Conservation (phyloP, 2,113 vertebrate genomes). For the Campylomormyrus tamandua region DNA sequence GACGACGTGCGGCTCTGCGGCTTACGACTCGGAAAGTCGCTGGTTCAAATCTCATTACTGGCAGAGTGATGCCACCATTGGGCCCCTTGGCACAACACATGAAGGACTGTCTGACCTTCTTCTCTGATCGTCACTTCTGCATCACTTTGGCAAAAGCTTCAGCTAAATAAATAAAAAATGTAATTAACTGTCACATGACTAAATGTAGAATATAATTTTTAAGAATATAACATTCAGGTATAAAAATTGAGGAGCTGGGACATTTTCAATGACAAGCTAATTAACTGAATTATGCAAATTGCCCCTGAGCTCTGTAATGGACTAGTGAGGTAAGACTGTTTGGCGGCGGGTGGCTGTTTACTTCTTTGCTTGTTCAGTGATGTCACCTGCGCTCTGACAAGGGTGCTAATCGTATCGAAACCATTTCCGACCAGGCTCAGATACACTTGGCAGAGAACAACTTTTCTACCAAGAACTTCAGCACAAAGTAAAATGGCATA, state of each 20-base stretch:
- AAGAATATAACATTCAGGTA: not conserved
- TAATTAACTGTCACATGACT: not conserved
- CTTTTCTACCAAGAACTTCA: not conserved
- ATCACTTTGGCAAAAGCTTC: not conserved
- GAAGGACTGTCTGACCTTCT: not conserved
- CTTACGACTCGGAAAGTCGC: not conserved
- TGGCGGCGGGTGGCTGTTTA: not conserved
- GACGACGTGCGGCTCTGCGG: not conserved
- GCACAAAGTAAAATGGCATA: not conserved
- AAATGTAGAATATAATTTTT: not conserved
- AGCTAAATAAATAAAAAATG: not conserved
- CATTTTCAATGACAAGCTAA: not conserved
- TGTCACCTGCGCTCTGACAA: not conserved
- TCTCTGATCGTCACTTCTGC: not conserved
- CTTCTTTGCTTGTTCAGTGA: not conserved
- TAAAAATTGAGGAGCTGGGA: not conserved
- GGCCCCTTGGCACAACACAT: not conserved
- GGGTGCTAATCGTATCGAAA: not conserved
- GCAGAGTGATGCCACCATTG: not conserved
- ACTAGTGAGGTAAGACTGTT: not conserved
- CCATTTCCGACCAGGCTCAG: not conserved
- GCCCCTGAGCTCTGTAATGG: not conserved
- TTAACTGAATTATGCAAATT: not conserved
- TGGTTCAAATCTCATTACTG: not conserved
- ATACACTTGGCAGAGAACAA: not conserved